A percentile compares a stretch with the other conserved stretches of the same genome.
Evolutionary conservation across 2,113 vertebrate genomes (phyloP).

Genomic region (Pachypanchax playfairii): DNA sequence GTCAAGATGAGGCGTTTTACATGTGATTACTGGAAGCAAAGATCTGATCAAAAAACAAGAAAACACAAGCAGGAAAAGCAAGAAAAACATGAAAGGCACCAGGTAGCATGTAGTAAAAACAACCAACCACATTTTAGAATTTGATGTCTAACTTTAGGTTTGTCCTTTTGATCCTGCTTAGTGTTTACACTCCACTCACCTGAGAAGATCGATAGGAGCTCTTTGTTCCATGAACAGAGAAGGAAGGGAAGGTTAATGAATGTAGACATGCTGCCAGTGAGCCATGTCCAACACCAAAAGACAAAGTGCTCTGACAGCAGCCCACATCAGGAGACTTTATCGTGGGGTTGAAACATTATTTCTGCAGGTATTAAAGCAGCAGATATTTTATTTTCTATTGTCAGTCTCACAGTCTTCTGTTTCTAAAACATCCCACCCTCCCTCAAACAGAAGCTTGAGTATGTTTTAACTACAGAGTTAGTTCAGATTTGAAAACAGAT

Average conservation of each 20-base stretch:
- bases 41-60: not conserved
- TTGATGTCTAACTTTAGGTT: not conserved
- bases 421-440: too few species aligned
- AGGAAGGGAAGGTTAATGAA: constrained; percentile 12
- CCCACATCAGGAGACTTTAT: not conserved
- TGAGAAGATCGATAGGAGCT: constrained; percentile 26
- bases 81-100: not conserved
- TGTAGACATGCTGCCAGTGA: constrained; percentile 13
- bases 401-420: too few species aligned
- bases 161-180: not conserved
- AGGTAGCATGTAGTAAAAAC: constrained; percentile 2
- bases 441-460: too few species aligned
- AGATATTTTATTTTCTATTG: too few species aligned
- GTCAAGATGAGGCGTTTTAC: too few species aligned
- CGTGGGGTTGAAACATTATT: not conserved
- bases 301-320: constrained; percentile 1
- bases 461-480: too few species aligned
- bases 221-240: constrained; percentile 22
- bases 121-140: not conserved
- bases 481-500: too few species aligned
- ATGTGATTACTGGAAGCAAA: not conserved
- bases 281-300: constrained; percentile 5
- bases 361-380: not conserved
- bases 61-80: not conserved
- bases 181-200: constrained; percentile 5